These are phyloP conservation scores for Lysandra bellargus DNA, from an alignment of 2,888 invertebrate genomes.

Conservation along the genomic window DNA sequence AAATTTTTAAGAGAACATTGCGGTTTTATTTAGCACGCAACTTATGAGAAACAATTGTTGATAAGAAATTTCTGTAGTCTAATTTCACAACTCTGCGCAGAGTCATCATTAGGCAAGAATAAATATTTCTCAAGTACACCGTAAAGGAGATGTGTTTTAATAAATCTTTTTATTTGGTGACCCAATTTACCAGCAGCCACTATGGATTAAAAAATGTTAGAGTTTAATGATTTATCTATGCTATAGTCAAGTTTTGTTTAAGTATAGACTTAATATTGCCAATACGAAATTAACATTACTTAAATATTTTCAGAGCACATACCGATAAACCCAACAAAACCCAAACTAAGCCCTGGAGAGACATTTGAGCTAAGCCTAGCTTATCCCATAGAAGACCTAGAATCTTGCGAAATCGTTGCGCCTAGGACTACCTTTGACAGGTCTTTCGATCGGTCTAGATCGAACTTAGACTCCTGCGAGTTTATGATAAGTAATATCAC, in stretches of 20 bases:
- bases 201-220: no score
- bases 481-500: constrained; percentile 58
- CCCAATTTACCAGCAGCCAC: neutral
- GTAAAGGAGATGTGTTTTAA: neutral
- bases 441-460: constrained; percentile 52
- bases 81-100: neutral
- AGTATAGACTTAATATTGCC: no score
- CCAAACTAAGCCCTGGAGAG: constrained; percentile 47
- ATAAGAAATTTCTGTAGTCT: constrained; percentile 6
- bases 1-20: neutral
- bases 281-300: neutral
- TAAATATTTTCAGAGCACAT: constrained; percentile 54
- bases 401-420: constrained; percentile 57
- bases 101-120: neutral
- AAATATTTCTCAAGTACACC: neutral
- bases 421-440: constrained; percentile 57
- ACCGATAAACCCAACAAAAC: constrained; percentile 41
- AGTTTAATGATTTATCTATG: no score
- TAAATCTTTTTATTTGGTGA: neutral
- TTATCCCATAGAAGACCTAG: constrained; percentile 51
- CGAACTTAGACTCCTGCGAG: constrained; percentile 50
- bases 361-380: constrained; percentile 55
- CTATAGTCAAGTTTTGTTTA: no score
- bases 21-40: neutral
- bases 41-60: neutral